Conservation (phyloP, 1,140 invertebrate species). For the Neodiprion lecontei region DNA sequence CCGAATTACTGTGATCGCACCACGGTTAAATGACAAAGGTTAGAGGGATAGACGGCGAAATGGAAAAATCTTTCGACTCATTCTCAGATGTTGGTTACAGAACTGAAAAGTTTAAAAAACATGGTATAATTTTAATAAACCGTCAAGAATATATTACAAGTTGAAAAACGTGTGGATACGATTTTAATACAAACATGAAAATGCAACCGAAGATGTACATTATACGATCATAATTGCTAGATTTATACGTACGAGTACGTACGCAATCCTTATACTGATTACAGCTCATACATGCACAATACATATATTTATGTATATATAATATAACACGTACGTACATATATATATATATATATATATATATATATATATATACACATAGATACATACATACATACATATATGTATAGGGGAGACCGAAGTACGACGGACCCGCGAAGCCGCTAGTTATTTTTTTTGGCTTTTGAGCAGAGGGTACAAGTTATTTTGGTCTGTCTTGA, state of each 20-base stretch:
- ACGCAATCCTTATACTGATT: too few species aligned
- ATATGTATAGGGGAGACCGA: too few species aligned
- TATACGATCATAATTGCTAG: slow-evolving; percentile 31
- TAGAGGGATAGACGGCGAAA: too few species aligned
- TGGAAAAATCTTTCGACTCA: too few species aligned
- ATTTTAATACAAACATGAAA: slow-evolving; percentile 49
- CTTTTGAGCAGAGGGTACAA: too few species aligned
- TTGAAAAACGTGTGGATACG: slow-evolving; percentile 49
- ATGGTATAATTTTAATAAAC: slow-evolving; percentile 51
- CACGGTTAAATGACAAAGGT: too few species aligned
- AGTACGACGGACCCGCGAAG: too few species aligned
- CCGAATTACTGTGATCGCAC: too few species aligned
- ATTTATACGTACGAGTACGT: slow-evolving; percentile 15
- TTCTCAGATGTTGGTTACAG: background rate
- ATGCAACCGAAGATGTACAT: slow-evolving; percentile 44
- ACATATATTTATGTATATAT: slow-evolving; percentile 11
- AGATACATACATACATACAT: too few species aligned
- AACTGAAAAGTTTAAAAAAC: slow-evolving; percentile 55
- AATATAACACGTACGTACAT: slow-evolving; percentile 19
- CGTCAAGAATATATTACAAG: slow-evolving; percentile 54
- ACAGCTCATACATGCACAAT: slow-evolving; percentile 17
- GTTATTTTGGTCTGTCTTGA: too few species aligned
- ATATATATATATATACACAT: background rate
- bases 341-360: slow-evolving; percentile 29
- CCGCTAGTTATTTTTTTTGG: too few species aligned